phyloP scores from a whole-genome alignment of 2,113 vertebrate species.

The Baryphthengus martii region DNA sequence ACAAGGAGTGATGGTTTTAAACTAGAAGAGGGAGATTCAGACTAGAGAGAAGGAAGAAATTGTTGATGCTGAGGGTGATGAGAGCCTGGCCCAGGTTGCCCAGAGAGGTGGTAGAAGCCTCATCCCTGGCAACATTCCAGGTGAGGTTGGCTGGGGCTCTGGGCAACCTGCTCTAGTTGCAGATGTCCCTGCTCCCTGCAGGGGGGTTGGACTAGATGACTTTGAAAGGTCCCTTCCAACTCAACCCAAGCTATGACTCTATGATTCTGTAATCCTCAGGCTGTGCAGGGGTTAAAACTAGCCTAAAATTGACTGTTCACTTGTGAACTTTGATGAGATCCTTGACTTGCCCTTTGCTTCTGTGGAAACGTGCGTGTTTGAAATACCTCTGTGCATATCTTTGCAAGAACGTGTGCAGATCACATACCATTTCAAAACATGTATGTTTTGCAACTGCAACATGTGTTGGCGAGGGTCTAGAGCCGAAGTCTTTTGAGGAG shows the following conservation, averaged over 20 bases:
- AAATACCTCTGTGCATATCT: too few relatives aligned
- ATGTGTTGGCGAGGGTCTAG: background rate
- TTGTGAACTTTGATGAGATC: background rate
- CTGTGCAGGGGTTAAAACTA: background rate
- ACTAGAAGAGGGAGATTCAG: background rate
- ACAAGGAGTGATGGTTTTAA: background rate
- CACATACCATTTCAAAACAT: background rate
- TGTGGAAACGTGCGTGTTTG: accelerated
- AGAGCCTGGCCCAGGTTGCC: background rate
- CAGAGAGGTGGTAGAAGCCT: background rate
- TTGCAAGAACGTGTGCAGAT: background rate
- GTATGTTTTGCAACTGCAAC: background rate
- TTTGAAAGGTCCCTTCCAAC: background rate
- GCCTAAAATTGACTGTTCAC: background rate
- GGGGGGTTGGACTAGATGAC: background rate
- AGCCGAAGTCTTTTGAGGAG: too few relatives aligned
- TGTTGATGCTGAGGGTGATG: background rate
- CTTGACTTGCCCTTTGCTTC: background rate
- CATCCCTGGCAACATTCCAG: background rate
- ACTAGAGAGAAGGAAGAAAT: background rate
- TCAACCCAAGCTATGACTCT: background rate
- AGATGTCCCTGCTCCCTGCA: background rate
- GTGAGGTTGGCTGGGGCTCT: background rate
- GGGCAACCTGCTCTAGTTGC: background rate
- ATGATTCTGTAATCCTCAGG: background rate